Evolutionary conservation across 2,888 invertebrate species (phyloP), one percentile per base, ranked within the genome.

Genomic region (Maniola hyperantus): DNA sequence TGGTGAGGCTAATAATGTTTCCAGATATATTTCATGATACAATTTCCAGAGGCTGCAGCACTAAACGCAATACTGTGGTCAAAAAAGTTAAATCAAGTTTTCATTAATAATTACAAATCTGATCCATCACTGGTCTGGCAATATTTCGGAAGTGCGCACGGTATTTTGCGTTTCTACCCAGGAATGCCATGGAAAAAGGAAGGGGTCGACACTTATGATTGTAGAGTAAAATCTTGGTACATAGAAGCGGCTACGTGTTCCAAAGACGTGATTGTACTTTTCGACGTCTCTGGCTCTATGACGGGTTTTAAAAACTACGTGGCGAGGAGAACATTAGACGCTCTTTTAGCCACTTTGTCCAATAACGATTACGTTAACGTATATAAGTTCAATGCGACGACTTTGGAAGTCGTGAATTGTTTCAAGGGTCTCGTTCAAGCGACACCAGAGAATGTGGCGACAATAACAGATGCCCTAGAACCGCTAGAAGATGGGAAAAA

Each of bases 311-410:
- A 94, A 64, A 94, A 94, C 80, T 95, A 95, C 76, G 94, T 96
- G 44, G 98, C 98, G 13, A 95, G 96, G 77, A 95, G 96, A 78
- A 99, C 99, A 0, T 96, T 99, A 26, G 94, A 95, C 67, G 96
- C 97, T 50, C 95, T 99, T 68, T 87, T 99, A 76, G 97, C 98
- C 71, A 99, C 99, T 0, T 94, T 99, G 59, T 98, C 98, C 7
- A 99, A 99, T 83, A 99, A 99, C 84, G 99, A 99, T 87, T 99
- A 97, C 83, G 97, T 99, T 66, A 99, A 99, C 78, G 96, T 99
- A 36, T 95, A 97, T 76, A 95, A 95, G 81, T 97, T 96, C 77
- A 97, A 97, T 75, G 95, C 95, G 51, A 93, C 89, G 0, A 95
- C 96, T 0, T 83, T 93, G 7, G 96, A 96, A 76, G 94, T 97